A percentile compares a stretch with the other conserved stretches of the same genome.
Evolutionary conservation across 1,140 invertebrate species (phyloP).

Genomic region (Neotoxoptera formosana): DNA sequence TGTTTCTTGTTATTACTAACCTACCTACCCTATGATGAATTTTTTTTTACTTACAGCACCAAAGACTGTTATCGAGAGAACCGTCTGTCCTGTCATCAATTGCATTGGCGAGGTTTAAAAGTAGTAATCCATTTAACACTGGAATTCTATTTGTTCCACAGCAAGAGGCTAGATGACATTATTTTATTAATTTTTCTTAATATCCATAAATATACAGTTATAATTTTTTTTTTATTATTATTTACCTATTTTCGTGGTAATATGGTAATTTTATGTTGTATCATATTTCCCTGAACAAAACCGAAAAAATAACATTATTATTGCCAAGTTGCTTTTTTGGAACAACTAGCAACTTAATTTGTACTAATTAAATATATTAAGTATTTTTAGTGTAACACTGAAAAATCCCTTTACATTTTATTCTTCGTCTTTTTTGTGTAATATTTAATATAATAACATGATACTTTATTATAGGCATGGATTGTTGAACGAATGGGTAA

Average conservation of each 20-base stretch:
- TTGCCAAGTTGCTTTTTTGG: no score
- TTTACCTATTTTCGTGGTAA: not conserved
- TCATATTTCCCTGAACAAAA: not conserved
- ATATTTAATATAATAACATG: not conserved
- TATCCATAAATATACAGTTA: not conserved
- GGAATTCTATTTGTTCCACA: conserved; percentile 97
- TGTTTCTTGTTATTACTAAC: no score
- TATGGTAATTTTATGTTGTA: not conserved
- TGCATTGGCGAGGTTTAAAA: conserved; percentile 60
- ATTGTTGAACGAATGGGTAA: conserved; percentile 98
- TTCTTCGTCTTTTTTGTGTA: not conserved
- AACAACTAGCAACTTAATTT: not conserved
- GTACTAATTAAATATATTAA: not conserved
- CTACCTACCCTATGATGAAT: not conserved
- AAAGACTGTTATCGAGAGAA: not conserved
- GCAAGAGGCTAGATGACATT: conserved; percentile 79
- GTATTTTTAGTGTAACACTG: not conserved
- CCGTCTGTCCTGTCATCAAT: conserved; percentile 17
- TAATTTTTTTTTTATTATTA: not conserved
- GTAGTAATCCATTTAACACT: conserved; percentile 86
- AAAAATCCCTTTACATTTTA: not conserved
- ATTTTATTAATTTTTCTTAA: not conserved
- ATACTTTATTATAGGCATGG: conserved; percentile 82
- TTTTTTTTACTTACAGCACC: conserved; percentile 15
- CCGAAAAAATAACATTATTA: not conserved